Evolutionary conservation across 2,113 vertebrate species (phyloP), one percentile per base, ranked within the genome.

Genomic region (Chelonoidis abingdonii): DNA sequence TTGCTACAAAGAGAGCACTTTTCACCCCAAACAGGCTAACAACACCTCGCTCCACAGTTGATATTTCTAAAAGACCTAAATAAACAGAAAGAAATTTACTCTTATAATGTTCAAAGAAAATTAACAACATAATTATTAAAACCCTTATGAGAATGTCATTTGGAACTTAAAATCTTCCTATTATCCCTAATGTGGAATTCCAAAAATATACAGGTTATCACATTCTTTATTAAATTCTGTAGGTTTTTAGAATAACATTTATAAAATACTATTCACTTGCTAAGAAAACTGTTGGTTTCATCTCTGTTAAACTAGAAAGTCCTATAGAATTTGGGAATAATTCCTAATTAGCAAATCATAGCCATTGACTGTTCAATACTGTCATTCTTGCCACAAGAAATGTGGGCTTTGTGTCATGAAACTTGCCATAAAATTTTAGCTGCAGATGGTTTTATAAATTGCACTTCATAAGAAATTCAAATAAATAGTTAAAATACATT

Each of bases 61-160:
- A 99, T 98, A 99, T 99, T 98, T 99, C 99, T 96, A 99, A 98
- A 44, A 99, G 97, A 98, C 99, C 99, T 99, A 96, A 94, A 94
- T 76, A 92, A 94, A 97, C 81, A 97, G 96, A 88, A 89, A 93
- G 31, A 94, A 86, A 76, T 90, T 88, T 52, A 52, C 14, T 41
- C 12, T n/a, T 57, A 56, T 85, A 6, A 87, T 9, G 93, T 31
- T 22, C 75, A 52, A 84, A 80, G 13, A 2, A 17, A 76, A 88
- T 62, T 94, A 78, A 47, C 41, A 16, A 41, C 8, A 54, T 82
- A 38, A 88, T 38, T 59, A 89, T 27, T 9, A 41, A 76, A 92
- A 49, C 0, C 5, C 11, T 59, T 44, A n/a, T 2, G 9, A 96
- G 49, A 4, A 53, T 25, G 2, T n/a, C 0, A 1, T 89, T 7